phyloP scores from a whole-genome alignment of 2,888 invertebrate genomes.

The Ennomos quercinarius region DNA sequence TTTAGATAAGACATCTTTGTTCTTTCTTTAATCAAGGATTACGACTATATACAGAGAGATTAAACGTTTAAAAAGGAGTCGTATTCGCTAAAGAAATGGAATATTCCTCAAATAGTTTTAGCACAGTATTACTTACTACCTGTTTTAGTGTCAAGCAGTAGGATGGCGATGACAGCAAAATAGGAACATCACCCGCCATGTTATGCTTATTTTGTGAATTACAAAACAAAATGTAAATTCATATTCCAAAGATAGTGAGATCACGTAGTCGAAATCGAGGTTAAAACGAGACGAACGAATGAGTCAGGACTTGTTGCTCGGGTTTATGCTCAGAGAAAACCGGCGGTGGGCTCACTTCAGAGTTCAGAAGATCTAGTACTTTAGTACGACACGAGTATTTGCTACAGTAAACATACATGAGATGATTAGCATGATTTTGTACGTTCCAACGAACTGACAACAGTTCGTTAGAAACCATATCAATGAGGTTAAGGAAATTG shows the following conservation, averaged over 20 bases:
- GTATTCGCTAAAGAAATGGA: slow-evolving; percentile 11
- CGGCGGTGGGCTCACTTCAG: slow-evolving; percentile 37
- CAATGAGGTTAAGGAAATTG: too few relatives aligned
- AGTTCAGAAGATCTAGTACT: slow-evolving; percentile 3
- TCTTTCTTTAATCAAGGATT: slow-evolving; percentile 39
- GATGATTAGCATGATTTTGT: slow-evolving; percentile 5
- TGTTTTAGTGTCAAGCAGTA: slow-evolving; percentile 15
- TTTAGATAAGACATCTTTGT: slow-evolving; percentile 33
- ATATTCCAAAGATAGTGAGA: slow-evolving; percentile 44
- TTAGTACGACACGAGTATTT: slow-evolving; percentile 5
- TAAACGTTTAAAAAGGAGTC: slow-evolving; percentile 23
- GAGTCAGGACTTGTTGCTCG: slow-evolving; percentile 60
- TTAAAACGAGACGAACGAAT: slow-evolving; percentile 48
- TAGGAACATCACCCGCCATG: slow-evolving; percentile 14
- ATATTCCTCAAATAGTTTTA: slow-evolving; percentile 19
- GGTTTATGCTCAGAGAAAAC: slow-evolving; percentile 53
- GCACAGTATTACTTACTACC: slow-evolving; percentile 11
- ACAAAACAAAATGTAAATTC: slow-evolving; percentile 27
- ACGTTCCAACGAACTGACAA: too few relatives aligned
- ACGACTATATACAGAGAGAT: slow-evolving; percentile 23
- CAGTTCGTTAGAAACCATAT: too few relatives aligned
- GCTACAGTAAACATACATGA: neutral
- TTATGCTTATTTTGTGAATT: slow-evolving; percentile 22
- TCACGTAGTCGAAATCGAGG: slow-evolving; percentile 46
- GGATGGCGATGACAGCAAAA: slow-evolving; percentile 24